Evolutionary conservation across 1,140 invertebrate species (phyloP).

Genomic region (Hycleus phaleratus): DNA sequence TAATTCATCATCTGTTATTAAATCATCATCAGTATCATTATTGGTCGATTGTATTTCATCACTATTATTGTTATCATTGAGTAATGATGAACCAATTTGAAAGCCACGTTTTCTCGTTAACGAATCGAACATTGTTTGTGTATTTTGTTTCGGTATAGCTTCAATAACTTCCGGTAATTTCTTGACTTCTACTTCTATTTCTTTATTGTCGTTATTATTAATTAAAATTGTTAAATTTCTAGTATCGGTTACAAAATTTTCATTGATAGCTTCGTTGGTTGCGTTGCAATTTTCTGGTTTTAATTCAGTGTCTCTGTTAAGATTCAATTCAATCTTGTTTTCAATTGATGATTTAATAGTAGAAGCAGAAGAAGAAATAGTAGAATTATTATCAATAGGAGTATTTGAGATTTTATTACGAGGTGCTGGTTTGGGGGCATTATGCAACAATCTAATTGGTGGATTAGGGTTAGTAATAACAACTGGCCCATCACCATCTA

Average conservation of each 20-base stretch:
- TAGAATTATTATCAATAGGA: too few species aligned
- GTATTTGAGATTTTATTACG: not conserved
- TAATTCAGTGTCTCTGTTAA: too few species aligned
- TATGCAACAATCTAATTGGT: too few species aligned
- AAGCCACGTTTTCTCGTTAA: constrained; percentile 26
- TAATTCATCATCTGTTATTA: constrained; percentile 24
- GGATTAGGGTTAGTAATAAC: too few species aligned
- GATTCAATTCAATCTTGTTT: too few species aligned
- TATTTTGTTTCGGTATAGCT: constrained; percentile 22
- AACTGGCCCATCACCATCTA: not conserved
- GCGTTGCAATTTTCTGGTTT: too few species aligned
- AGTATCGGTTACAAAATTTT: too few species aligned
- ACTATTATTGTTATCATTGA: constrained; percentile 17
- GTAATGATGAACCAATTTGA: constrained; percentile 24
- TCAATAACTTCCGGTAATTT: constrained; percentile 29
- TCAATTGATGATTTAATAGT: too few species aligned
- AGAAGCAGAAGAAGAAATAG: too few species aligned
- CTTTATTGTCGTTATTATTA: too few species aligned
- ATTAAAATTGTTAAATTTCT: too few species aligned
- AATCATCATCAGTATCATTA: constrained; percentile 23
- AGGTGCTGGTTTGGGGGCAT: constrained; percentile 21
- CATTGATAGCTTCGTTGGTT: too few species aligned
- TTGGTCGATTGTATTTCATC: constrained; percentile 10
- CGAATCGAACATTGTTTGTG: constrained; percentile 20
- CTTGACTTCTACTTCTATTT: not conserved